These are phyloP conservation scores for Apodemia hepburni DNA, from an alignment of 2,888 invertebrate genomes.

Conservation along the genomic window DNA sequence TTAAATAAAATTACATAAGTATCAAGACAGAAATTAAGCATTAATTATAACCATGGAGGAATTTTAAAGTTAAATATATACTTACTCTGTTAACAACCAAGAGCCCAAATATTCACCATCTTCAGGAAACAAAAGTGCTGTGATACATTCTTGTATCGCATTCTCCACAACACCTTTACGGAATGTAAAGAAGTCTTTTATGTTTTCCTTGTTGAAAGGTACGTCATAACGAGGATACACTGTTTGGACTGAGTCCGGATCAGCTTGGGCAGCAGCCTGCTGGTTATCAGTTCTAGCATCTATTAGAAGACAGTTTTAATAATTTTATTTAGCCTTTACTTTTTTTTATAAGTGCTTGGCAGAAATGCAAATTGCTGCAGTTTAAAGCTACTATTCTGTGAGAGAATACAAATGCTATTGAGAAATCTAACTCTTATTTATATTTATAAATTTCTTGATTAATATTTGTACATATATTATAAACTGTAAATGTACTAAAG, in stretches of 20 bases:
- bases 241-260: slow-evolving; percentile 47
- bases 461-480: no score
- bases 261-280: slow-evolving; percentile 45
- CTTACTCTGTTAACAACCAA: slow-evolving; percentile 91
- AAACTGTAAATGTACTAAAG: no score
- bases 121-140: slow-evolving; percentile 81
- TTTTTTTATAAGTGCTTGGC: no score
- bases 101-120: slow-evolving; percentile 87
- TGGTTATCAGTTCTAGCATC: slow-evolving; percentile 57
- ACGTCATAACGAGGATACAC: slow-evolving; percentile 68
- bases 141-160: slow-evolving; percentile 86
- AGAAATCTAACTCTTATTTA: no score
- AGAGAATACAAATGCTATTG: no score
- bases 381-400: no score
- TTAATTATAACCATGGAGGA: background rate
- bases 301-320: slow-evolving; percentile 27
- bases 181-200: slow-evolving; percentile 85
- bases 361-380: no score
- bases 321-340: no score
- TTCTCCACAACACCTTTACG: slow-evolving; percentile 86
- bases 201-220: slow-evolving; percentile 77
- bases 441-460: no score
- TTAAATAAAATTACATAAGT: no score
- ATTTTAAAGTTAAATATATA: slow-evolving; percentile 27
- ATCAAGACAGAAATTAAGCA: no score